Evolutionary conservation across 2,113 vertebrate species (phyloP), one percentile per base, ranked within the genome.

Genomic region (Centropristis striata): DNA sequence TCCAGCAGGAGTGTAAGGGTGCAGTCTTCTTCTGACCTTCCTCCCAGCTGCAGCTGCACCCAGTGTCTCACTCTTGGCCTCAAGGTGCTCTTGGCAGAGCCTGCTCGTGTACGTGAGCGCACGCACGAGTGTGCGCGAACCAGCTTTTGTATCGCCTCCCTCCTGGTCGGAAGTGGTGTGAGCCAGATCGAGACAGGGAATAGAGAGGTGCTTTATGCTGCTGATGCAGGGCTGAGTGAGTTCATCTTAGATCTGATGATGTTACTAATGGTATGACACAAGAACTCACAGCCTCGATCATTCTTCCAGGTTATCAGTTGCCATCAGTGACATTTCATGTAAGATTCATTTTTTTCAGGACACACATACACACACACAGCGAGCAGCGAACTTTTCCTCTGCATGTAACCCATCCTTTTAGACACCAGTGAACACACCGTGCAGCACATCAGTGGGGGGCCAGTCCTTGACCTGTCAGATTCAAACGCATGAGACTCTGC

Each of bases 31-130:
- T 71, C 75, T 12, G 27, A 37, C 42, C 20, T 49, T 71, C 75
- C 59, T 61, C 70, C 28, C 74, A 74, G 66, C 71, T 78, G 88
- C 90, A 91, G 91, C 88, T 91, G 90, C 83, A 63, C 44, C 80
- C 83, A 44, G 3, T 57, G 20, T 55, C 81, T 23, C 60, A 46
- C 14, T 83, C 67, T 90, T 71, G 68, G 83, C 87, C 69, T 41
- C 32, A 78, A 90, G 90, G 90, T 90, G 85, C 69, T 8, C 44
- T 32, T 86, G 81, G 80, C 86, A 70, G 54, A n/a, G 49, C 1
- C 13, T 60, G 42, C 9, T 58, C 57, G 14, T 14, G 13, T 21
- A 16, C 36, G 57, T 42, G 77, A 79, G 70, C 23, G 59, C 54
- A 81, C 81, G 80, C 42, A n/a, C 59, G 76, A 50, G 8, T 9